Conservation (phyloP, 2,113 vertebrate genomes). For the Ranitomeya variabilis region DNA sequence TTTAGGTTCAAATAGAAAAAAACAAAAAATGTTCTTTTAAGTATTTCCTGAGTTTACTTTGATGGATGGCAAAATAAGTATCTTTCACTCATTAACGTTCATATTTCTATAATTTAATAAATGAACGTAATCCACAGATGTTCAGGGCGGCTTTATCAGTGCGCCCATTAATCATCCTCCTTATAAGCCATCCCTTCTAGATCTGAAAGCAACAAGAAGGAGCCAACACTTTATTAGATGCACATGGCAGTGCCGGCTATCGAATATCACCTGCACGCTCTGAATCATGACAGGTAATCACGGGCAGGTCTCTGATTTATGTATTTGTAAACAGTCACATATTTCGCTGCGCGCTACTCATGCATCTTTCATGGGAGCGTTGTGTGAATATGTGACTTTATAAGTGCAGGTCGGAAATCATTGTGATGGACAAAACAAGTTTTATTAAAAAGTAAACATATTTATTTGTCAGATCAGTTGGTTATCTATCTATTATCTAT, state of each 20-base stretch:
- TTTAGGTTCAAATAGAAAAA: constrained; percentile 69
- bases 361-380: constrained; percentile 58
- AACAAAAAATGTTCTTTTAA: constrained; percentile 84
- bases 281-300: constrained; percentile 70
- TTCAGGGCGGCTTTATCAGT: constrained; percentile 77
- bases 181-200: constrained; percentile 78
- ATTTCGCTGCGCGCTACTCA: constrained; percentile 63
- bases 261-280: constrained; percentile 67
- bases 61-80: constrained; percentile 86
- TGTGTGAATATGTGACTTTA: constrained; percentile 43
- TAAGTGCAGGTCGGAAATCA: not conserved
- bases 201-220: constrained; percentile 75
- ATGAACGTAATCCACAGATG: constrained; percentile 87
- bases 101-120: constrained; percentile 89
- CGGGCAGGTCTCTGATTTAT: constrained; percentile 72
- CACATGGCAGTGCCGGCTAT: constrained; percentile 74
- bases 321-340: constrained; percentile 71
- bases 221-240: constrained; percentile 84
- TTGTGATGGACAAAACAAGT: not conserved
- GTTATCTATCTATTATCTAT: not conserved
- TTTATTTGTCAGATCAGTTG: not conserved
- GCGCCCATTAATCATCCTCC: constrained; percentile 83
- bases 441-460: constrained; percentile 19
- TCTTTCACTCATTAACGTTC: constrained; percentile 87
- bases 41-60: constrained; percentile 90